A percentile compares a stretch with the other conserved stretches of the same genome.
Conservation (phyloP, 2,888 invertebrate genomes). For the Clostera curtula region DNA sequence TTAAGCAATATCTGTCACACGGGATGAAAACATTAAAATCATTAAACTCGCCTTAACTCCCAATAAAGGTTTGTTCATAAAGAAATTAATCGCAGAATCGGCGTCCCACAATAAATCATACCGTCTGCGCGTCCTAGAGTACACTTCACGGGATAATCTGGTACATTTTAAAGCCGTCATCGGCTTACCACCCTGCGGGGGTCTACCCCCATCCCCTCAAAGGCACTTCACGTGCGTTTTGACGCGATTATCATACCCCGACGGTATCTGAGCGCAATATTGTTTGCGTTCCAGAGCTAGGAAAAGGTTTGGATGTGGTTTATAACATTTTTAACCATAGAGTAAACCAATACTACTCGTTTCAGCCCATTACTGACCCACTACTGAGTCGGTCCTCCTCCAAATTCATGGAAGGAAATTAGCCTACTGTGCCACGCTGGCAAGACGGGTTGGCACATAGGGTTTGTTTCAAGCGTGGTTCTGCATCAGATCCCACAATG, state of each 20-base stretch:
- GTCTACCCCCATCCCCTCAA: conserved; percentile 10
- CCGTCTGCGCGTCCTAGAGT: conserved; percentile 44
- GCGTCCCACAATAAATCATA: conserved; percentile 50
- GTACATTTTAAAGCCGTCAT: conserved; percentile 67
- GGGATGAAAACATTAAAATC: no score
- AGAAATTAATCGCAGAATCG: conserved; percentile 28
- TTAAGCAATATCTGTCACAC: no score
- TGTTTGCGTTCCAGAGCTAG: conserved; percentile 40
- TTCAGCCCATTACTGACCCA: no score
- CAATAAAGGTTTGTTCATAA: conserved; percentile 11
- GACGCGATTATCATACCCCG: conserved; percentile 73
- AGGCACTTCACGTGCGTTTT: conserved; percentile 72
- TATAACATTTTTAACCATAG: background rate
- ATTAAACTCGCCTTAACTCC: background rate
- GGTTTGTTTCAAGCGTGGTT: no score
- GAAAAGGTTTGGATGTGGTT: conserved; percentile 26
- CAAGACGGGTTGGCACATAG: no score
- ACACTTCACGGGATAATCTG: conserved; percentile 65
- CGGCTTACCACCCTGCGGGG: conserved; percentile 46
- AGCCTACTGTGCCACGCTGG: no score
- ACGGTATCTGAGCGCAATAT: conserved; percentile 69
- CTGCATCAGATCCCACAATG: no score
- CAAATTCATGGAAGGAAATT: no score
- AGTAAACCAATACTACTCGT: background rate
- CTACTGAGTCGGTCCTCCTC: no score